Percentiles rank a stretch among this genome's conserved stretches.
phyloP scores from a whole-genome alignment of 2,888 invertebrate genomes.

The Bombylius discolor region DNA sequence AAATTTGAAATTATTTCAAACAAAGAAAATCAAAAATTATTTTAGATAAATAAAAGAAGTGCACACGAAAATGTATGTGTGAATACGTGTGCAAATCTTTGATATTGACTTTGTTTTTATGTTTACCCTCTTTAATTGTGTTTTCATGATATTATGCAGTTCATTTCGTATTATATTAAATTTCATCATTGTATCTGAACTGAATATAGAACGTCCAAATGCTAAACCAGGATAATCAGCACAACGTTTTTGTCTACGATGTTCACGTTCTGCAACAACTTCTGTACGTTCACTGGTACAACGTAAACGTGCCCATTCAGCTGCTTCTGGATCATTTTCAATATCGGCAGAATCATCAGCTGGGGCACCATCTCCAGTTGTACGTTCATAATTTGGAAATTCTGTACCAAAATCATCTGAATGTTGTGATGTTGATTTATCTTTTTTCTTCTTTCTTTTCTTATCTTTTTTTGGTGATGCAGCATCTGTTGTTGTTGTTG shows the following conservation, averaged over 20 bases:
- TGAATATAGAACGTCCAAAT: constrained; percentile 83
- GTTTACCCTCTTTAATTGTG: constrained; percentile 87
- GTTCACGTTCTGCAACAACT: constrained; percentile 73
- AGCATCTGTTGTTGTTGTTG: constrained; percentile 15
- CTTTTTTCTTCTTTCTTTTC: neutral
- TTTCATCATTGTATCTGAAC: constrained; percentile 95
- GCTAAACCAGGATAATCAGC: constrained; percentile 87
- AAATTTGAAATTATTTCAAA: too few relatives aligned
- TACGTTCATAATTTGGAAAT: constrained; percentile 4
- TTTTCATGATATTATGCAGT: constrained; percentile 93
- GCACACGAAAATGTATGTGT: neutral
- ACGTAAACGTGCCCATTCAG: constrained; percentile 68
- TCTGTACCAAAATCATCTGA: neutral
- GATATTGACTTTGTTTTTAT: neutral
- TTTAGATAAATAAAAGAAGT: too few relatives aligned
- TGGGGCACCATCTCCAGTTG: constrained; percentile 23
- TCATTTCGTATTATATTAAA: constrained; percentile 94
- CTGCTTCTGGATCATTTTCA: constrained; percentile 64
- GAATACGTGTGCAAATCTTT: too few relatives aligned
- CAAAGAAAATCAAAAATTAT: too few relatives aligned
- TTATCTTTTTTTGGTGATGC: neutral
- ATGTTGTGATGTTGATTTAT: neutral
- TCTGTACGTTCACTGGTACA: constrained; percentile 85
- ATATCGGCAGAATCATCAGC: constrained; percentile 42
- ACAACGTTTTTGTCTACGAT: constrained; percentile 59